Evolutionary conservation across 2,888 invertebrate species (phyloP).

Genomic region (Aplocera efformata): DNA sequence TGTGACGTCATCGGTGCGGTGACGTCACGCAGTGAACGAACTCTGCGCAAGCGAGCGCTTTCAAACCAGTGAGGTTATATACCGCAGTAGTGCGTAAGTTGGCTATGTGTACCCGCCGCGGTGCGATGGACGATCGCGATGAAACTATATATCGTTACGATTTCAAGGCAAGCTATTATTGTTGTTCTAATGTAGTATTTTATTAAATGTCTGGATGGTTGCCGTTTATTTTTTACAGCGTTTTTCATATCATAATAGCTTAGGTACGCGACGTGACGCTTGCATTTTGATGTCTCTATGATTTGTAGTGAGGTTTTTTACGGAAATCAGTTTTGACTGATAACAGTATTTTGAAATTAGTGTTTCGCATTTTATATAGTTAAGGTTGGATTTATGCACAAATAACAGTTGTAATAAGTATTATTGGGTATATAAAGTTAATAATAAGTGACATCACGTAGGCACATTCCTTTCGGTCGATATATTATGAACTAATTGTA

Average conservation of each 20-base stretch:
- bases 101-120: too few relatives aligned
- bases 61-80: conserved; percentile 36
- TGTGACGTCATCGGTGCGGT: conserved; percentile 55
- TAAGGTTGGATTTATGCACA: conserved; percentile 67
- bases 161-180: conserved; percentile 45
- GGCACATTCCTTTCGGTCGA: conserved; percentile 76
- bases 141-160: conserved; percentile 17
- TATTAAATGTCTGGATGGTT: conserved; percentile 26
- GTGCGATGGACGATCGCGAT: conserved; percentile 7
- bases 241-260: conserved; percentile 20
- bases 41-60: conserved; percentile 16
- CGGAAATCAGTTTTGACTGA: conserved; percentile 6
- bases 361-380: conserved; percentile 45
- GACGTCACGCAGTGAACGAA: conserved; percentile 36
- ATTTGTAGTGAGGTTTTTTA: conserved; percentile 13
- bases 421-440: conserved; percentile 50
- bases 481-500: conserved; percentile 49
- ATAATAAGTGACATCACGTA: conserved; percentile 61
- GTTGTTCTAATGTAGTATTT: conserved; percentile 53
- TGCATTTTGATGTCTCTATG: conserved; percentile 41
- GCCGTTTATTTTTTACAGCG: conserved; percentile 8
- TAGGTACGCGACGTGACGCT: conserved; percentile 37
- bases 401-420: conserved; percentile 58
- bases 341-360: conserved; percentile 18
- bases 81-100: conserved; percentile 37